phyloP scores from a whole-genome alignment of 2,797 vertebrate genomes.

The Acipenser oxyrinchus region DNA sequence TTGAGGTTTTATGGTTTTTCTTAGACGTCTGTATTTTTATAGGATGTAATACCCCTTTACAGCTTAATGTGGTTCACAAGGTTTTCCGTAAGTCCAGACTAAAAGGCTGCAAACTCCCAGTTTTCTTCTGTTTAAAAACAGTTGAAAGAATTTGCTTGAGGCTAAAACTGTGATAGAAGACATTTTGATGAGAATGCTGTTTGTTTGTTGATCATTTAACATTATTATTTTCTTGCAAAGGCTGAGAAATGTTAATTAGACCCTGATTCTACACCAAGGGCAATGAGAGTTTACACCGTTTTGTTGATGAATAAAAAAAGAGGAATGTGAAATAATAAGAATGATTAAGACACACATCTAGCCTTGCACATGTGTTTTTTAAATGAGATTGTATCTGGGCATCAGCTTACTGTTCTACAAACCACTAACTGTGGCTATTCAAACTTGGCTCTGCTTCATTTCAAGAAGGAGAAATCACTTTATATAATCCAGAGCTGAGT shows the following conservation, averaged over 20 bases:
- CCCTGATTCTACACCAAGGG: constrained; percentile 13
- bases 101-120: no score
- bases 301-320: not conserved
- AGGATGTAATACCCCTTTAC: no score
- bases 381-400: constrained; percentile 8
- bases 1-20: not conserved
- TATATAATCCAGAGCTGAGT: not conserved
- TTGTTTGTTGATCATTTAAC: not conserved
- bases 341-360: constrained; percentile 13
- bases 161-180: no score
- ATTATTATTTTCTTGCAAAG: not conserved
- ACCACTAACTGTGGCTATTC: constrained; percentile 1
- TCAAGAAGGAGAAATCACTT: not conserved
- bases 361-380: constrained; percentile 2
- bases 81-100: no score
- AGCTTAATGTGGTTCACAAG: no score
- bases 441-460: not conserved
- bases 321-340: constrained; percentile 6
- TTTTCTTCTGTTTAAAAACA: no score
- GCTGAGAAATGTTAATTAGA: not conserved
- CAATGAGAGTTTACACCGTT: constrained; percentile 8
- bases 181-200: no score
- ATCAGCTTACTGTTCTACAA: not conserved
- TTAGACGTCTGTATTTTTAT: not conserved
- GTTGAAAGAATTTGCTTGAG: no score